Percentiles rank a stretch among this genome's conserved stretches.
Evolutionary conservation across 2,797 vertebrate genomes (phyloP).

Genomic region (Pteronotus mesoamericanus): DNA sequence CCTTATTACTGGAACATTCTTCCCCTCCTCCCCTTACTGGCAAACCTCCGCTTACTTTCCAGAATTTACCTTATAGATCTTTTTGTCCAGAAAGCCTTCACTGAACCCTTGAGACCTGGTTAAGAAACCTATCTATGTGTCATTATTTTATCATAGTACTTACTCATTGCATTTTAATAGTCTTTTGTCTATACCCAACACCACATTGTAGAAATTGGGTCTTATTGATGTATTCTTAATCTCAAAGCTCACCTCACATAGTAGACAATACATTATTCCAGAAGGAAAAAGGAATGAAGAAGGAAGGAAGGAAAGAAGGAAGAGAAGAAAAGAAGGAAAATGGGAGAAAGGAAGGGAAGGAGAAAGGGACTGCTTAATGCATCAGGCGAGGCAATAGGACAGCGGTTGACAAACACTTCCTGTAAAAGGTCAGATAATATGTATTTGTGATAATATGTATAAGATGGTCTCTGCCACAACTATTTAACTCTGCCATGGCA

Average conservation of each 20-base stretch:
- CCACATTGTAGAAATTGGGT: neutral
- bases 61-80: neutral
- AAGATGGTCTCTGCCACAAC: neutral
- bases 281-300: neutral
- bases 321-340: neutral
- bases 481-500: neutral
- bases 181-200: neutral
- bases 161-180: neutral
- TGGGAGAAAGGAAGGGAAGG: neutral
- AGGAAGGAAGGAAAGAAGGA: neutral
- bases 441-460: neutral
- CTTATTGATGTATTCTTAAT: neutral
- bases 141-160: neutral
- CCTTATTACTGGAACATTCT: neutral
- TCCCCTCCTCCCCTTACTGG: neutral
- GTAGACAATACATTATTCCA: neutral
- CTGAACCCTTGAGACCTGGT: neutral
- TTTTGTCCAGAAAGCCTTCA: neutral
- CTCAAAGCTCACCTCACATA: neutral
- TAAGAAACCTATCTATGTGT: neutral
- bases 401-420: neutral
- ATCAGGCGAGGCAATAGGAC: neutral
- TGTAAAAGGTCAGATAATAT: neutral
- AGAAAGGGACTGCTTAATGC: neutral
- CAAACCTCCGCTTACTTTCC: neutral